Conservation (phyloP, 2,113 vertebrate species). For the Gyps fulvus region DNA sequence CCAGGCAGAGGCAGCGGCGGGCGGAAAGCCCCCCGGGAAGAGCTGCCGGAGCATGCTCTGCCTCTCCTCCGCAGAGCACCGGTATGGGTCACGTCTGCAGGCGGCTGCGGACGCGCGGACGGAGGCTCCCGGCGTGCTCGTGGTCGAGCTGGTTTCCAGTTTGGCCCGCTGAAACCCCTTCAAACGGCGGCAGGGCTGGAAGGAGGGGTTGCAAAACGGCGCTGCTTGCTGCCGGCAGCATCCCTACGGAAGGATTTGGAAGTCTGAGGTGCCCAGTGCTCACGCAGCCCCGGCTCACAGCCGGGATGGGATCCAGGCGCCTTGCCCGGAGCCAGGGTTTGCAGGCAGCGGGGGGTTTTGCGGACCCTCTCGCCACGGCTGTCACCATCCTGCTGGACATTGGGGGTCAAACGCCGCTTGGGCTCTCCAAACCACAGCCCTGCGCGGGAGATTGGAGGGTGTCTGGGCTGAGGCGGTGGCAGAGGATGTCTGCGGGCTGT, state of each 20-base stretch:
- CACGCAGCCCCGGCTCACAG: background rate
- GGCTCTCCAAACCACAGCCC: background rate
- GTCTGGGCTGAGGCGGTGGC: background rate
- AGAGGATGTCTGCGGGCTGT: background rate
- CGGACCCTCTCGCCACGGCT: fast-evolving
- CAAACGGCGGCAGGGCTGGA: background rate
- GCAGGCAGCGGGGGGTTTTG: background rate
- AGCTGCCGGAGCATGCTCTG: fast-evolving
- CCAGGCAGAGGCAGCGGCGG: fast-evolving
- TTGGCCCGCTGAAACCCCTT: background rate
- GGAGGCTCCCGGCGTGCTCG: background rate
- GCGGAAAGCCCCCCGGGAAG: background rate
- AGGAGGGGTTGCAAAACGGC: background rate
- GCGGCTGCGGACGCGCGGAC: no score
- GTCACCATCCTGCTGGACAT: background rate
- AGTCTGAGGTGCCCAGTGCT: background rate
- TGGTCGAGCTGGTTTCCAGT: background rate
- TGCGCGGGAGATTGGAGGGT: background rate
- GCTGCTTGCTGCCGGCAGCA: background rate
- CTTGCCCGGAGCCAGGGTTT: background rate
- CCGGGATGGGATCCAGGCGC: background rate
- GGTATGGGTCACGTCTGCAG: fast-evolving
- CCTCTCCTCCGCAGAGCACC: background rate
- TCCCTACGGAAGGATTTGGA: background rate
- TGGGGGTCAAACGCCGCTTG: fast-evolving